A percentile compares a stretch with the other conserved stretches of the same genome.
Evolutionary conservation across 1,140 invertebrate species (phyloP).

Genomic region (Ceratina australensis): DNA sequence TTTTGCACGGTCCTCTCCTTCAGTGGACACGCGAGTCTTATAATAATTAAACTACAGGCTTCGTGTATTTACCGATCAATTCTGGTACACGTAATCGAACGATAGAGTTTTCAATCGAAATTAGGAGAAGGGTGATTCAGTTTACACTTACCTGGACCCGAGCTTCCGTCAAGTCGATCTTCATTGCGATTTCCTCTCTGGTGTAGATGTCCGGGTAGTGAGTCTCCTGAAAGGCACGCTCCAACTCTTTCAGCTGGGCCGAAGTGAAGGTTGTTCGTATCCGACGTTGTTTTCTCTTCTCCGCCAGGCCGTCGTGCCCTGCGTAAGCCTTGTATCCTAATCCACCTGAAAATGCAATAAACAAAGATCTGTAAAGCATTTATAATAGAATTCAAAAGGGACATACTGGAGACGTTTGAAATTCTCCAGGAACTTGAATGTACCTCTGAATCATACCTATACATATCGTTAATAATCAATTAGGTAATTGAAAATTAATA

Average conservation of each 20-base stretch:
- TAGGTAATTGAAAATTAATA: no score
- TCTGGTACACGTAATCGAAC: no score
- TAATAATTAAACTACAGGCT: no score
- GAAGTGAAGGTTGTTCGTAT: conserved; percentile 98
- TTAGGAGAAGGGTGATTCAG: no score
- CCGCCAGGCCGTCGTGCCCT: conserved; percentile 90
- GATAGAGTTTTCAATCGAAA: no score
- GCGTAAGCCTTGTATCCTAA: conserved; percentile 93
- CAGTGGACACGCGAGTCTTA: no score
- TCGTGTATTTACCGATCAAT: no score
- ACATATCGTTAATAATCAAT: no score
- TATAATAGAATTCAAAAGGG: no score
- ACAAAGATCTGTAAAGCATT: not conserved
- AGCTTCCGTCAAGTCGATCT: conserved; percentile 98
- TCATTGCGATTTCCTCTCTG: conserved; percentile 98
- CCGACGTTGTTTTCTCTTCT: conserved; percentile 94
- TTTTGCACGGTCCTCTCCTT: no score
- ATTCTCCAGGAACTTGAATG: no score
- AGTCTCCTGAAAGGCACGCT: conserved; percentile 97
- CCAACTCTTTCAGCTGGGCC: conserved; percentile 96
- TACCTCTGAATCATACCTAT: no score
- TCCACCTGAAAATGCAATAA: conserved; percentile 81
- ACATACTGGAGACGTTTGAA: not conserved
- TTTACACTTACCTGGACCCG: conserved; percentile 92
- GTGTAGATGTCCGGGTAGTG: conserved; percentile 99